Evolutionary conservation across 2,888 invertebrate species (phyloP).

Genomic region (Endomychus coccineus): DNA sequence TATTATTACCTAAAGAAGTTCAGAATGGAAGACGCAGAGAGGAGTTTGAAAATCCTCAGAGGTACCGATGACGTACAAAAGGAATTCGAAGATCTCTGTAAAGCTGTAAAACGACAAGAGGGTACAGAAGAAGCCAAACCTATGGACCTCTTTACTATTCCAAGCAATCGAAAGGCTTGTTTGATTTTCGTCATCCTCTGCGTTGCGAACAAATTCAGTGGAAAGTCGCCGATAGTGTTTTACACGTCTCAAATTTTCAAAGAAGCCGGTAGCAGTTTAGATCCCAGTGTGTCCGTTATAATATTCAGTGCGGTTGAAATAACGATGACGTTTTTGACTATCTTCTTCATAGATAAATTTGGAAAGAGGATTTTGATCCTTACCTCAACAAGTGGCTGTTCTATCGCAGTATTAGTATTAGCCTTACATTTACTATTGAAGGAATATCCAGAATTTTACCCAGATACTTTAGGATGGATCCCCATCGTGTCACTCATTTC

Average conservation of each 20-base stretch:
- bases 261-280: slow-evolving; percentile 41
- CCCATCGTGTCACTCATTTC: slow-evolving; percentile 45
- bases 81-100: slow-evolving; percentile 39
- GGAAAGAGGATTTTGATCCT: slow-evolving; percentile 58
- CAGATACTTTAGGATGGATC: slow-evolving; percentile 42
- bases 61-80: slow-evolving; percentile 47
- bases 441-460: slow-evolving; percentile 25
- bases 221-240: slow-evolving; percentile 56
- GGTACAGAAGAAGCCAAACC: slow-evolving; percentile 42
- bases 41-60: slow-evolving; percentile 52
- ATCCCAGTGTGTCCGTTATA: slow-evolving; percentile 51
- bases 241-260: slow-evolving; percentile 59
- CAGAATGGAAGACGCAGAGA: slow-evolving; percentile 43
- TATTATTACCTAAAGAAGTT: slow-evolving; percentile 44
- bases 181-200: slow-evolving; percentile 53
- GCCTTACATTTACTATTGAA: slow-evolving; percentile 45
- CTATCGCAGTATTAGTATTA: slow-evolving; percentile 39
- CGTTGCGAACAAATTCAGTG: slow-evolving; percentile 56
- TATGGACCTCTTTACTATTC: slow-evolving; percentile 48
- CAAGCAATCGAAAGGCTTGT: slow-evolving; percentile 55
- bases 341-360: slow-evolving; percentile 54
- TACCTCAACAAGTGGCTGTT: slow-evolving; percentile 46
- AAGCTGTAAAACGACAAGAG: slow-evolving; percentile 39
- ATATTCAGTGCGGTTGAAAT: slow-evolving; percentile 53
- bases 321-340: slow-evolving; percentile 50